A percentile compares a stretch with the other conserved stretches of the same genome.
phyloP scores from a whole-genome alignment of 2,797 vertebrate species.

The Anguilla pacifica region DNA sequence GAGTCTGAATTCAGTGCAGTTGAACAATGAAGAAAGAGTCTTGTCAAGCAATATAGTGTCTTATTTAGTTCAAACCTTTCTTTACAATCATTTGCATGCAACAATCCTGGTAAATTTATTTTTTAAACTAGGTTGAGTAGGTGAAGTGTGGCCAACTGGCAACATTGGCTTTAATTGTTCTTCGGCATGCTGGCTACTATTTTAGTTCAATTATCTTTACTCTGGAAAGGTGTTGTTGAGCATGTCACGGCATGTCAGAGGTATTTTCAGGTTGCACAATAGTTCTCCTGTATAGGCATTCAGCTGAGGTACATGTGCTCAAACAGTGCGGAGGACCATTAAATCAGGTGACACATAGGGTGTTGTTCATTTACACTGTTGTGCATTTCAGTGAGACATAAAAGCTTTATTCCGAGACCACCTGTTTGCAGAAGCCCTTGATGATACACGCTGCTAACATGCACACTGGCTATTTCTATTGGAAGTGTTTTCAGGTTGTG shows the following conservation, averaged over 20 bases:
- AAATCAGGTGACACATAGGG: neutral
- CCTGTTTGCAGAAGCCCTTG: neutral
- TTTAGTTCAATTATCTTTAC: conserved; percentile 2
- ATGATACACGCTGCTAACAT: neutral
- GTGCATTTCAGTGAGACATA: neutral
- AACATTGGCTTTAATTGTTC: neutral
- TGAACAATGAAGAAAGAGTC: neutral
- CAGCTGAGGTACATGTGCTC: neutral
- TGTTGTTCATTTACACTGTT: neutral
- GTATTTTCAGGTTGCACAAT: conserved; percentile 3
- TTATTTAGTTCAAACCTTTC: neutral
- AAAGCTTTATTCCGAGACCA: neutral
- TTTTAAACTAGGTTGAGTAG: neutral
- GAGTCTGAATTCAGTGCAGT: neutral
- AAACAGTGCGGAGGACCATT: neutral
- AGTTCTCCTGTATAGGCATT: neutral
- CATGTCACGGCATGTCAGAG: neutral
- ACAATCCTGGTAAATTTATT: neutral
- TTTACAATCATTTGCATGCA: neutral
- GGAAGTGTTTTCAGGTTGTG: neutral
- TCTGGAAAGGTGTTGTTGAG: neutral
- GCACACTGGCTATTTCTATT: neutral
- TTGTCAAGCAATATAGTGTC: neutral
- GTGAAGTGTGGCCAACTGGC: neutral
- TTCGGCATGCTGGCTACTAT: neutral